Percentiles rank a stretch among this genome's conserved stretches.
Conservation (phyloP, 2,888 invertebrate species). For the Hirtodrosophila duncani region DNA sequence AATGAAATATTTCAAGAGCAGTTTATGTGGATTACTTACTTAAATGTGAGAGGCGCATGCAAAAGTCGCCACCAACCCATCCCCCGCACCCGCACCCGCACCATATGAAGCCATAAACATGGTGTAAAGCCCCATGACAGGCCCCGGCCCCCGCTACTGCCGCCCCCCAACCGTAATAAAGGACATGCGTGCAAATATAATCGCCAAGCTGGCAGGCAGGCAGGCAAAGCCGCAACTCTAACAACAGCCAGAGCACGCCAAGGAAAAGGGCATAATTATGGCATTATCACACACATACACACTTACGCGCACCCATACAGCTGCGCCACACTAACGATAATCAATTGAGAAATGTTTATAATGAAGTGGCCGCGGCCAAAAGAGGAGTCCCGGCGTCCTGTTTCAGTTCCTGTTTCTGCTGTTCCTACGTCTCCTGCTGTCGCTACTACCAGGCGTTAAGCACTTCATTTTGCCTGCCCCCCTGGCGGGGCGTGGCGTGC, state of each 20-base stretch:
- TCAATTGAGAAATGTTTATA: conserved; percentile 73
- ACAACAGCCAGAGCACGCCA: conserved; percentile 51
- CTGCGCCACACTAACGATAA: conserved; percentile 56
- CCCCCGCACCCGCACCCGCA: background rate
- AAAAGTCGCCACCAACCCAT: conserved; percentile 42
- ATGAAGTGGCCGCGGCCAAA: conserved; percentile 65
- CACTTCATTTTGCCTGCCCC: conserved; percentile 51
- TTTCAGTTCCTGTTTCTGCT: background rate
- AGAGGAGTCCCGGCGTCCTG: conserved; percentile 3
- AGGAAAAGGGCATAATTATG: conserved; percentile 64
- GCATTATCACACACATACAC: conserved; percentile 58
- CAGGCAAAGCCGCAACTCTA: conserved; percentile 54
- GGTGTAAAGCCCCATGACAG: conserved; percentile 50
- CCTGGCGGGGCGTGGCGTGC: conserved; percentile 50
- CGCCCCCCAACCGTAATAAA: conserved; percentile 21
- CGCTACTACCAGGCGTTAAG: conserved; percentile 41
- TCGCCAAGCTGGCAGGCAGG: too few species aligned
- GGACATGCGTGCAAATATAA: conserved; percentile 66
- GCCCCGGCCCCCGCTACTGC: too few species aligned
- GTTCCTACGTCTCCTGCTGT: conserved; percentile 4
- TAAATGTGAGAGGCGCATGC: conserved; percentile 58
- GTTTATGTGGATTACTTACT: conserved; percentile 70
- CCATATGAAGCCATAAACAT: conserved; percentile 49
- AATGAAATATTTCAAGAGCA: conserved; percentile 70
- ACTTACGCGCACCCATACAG: conserved; percentile 4